These are phyloP conservation scores for Olivierus martensii DNA, from an alignment of 1,140 invertebrate genomes.

Conservation along the genomic window DNA sequence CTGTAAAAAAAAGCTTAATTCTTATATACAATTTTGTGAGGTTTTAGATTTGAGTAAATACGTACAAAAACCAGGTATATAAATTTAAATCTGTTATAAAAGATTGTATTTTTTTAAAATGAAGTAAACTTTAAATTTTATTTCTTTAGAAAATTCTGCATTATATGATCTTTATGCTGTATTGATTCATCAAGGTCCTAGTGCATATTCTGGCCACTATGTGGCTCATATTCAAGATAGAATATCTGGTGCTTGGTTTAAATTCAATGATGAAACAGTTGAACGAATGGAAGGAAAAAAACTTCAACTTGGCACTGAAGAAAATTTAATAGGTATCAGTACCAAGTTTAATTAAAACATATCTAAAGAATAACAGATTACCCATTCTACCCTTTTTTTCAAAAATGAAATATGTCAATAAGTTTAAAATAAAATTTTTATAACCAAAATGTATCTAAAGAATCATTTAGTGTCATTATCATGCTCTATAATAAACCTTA, in stretches of 20 bases:
- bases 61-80: slow-evolving; percentile 7
- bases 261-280: slow-evolving; percentile 52
- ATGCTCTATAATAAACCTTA: no score
- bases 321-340: slow-evolving; percentile 19
- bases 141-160: slow-evolving; percentile 13
- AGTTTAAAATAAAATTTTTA: no score
- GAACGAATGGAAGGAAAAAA: slow-evolving; percentile 43
- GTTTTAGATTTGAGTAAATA: slow-evolving; percentile 45
- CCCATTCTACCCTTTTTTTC: no score
- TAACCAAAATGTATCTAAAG: no score
- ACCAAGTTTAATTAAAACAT: no score
- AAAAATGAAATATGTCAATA: no score
- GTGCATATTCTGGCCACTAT: slow-evolving; percentile 56
- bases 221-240: slow-evolving; percentile 45
- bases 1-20: slow-evolving; percentile 51
- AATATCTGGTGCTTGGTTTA: slow-evolving; percentile 30
- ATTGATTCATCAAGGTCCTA: slow-evolving; percentile 48
- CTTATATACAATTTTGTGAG: slow-evolving; percentile 49
- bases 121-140: not conserved
- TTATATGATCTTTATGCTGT: slow-evolving; percentile 50
- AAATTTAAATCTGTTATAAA: not conserved
- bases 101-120: not conserved
- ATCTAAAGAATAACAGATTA: no score
- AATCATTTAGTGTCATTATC: no score
- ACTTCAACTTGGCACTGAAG: slow-evolving; percentile 36